Evolutionary conservation across 2,113 vertebrate genomes (phyloP), one percentile per base, ranked within the genome.

Genomic region (Parus major): DNA sequence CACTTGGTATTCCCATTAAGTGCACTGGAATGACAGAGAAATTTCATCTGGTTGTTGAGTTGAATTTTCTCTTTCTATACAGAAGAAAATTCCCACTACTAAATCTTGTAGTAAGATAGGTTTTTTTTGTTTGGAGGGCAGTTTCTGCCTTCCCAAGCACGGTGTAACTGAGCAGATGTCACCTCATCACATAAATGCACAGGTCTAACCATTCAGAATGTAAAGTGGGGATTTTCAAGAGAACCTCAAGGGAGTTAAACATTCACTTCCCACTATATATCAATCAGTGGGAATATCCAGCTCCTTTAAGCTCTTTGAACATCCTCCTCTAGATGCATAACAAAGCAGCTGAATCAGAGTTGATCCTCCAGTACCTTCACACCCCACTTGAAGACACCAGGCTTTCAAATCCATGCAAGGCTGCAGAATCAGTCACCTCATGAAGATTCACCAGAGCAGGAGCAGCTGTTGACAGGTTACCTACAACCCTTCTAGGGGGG

Each of bases 1-100:
- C 56, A 28, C 81, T 94, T 11, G 61, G 44, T 81, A 71, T 81
- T 91, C 87, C 92, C 72, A 92, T 78, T 96, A 95, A 94, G 76
- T 50, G 81, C 70, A 21, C 24, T 18, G 8, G 39, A 90, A 83
- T 61, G 77, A 95, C 78, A 93, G 85, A 91, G 72, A 86, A 61
- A 86, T 66, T 79, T 94, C 91, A 85, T 73, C 85, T 92, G 82
- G 56, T 84, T 90, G 68, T 27, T 71, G 88, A 93, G 59, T 35
- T 64, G 42, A 84, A 79, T 56, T 70, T 46, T 72, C 21, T 44
- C 42, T 52, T 92, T 90, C 71, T 80, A 5, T 8, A 56, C 13
- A 85, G 47, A 44, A 73, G 56, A 94, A 92, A 64, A 68, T 47
- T 10, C 10, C 4, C 68, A 89, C 42, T 29, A 59, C 31, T 90